These are phyloP conservation scores for Drosophila eohydei DNA, from an alignment of 2,888 invertebrate species.

Conservation along the genomic window DNA sequence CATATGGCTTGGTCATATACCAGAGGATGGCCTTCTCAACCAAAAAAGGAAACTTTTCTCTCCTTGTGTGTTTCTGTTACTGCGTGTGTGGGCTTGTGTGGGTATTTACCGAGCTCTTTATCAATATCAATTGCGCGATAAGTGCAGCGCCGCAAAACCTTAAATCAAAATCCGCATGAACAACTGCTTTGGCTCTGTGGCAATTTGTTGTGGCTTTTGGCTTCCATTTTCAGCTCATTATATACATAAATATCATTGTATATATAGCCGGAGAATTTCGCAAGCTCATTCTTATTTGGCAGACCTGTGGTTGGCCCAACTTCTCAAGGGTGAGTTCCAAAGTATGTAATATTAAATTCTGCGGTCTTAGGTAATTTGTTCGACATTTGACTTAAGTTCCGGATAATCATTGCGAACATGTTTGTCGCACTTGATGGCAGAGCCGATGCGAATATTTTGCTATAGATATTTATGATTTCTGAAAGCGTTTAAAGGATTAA, in stretches of 20 bases:
- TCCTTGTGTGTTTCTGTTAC: conserved; percentile 3
- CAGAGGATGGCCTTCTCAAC: conserved; percentile 17
- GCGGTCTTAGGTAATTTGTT: conserved; percentile 4
- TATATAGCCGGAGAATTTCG: conserved; percentile 20
- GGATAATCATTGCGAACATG: background rate
- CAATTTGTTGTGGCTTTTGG: conserved; percentile 59
- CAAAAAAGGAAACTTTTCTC: background rate
- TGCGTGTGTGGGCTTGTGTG: conserved; percentile 11
- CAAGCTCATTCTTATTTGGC: conserved; percentile 43
- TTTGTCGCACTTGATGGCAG: background rate
- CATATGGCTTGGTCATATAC: conserved; percentile 48
- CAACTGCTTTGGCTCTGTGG: conserved; percentile 44
- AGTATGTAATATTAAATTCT: background rate
- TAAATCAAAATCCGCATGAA: conserved; percentile 64
- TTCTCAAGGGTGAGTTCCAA: conserved; percentile 2
- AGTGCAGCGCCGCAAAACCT: conserved; percentile 61
- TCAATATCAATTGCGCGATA: conserved; percentile 73
- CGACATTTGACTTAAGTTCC: background rate
- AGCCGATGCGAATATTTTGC: background rate
- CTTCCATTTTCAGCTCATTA: conserved; percentile 50
- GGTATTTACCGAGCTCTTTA: conserved; percentile 35
- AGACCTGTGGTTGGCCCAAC: background rate
- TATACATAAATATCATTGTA: conserved; percentile 8
- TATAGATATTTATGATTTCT: background rate
- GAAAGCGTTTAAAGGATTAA: background rate